These are phyloP conservation scores for Notolabrus celidotus DNA, from an alignment of 2,797 vertebrate species.

Conservation along the genomic window DNA sequence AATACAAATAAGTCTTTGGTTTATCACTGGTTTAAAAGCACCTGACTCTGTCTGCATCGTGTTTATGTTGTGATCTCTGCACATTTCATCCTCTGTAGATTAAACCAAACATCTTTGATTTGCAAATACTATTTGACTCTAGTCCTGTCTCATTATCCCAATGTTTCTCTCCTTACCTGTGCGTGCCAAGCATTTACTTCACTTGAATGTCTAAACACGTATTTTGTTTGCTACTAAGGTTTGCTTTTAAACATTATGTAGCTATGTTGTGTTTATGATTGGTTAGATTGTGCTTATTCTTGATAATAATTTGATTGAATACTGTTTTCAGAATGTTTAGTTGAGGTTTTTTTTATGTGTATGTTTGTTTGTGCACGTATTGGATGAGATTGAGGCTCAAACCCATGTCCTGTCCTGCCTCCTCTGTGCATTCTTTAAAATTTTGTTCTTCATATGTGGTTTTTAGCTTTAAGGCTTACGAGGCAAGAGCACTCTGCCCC, in stretches of 20 bases:
- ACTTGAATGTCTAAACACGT: slow-evolving; percentile 14
- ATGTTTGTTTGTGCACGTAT: slow-evolving; percentile 37
- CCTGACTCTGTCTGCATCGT: not conserved
- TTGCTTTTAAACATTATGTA: slow-evolving; percentile 15
- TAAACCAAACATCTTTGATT: slow-evolving; percentile 12
- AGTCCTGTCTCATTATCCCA: slow-evolving; percentile 48
- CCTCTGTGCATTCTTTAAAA: slow-evolving; percentile 71
- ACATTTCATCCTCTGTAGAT: not conserved
- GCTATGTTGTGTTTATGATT: slow-evolving; percentile 24
- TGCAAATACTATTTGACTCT: slow-evolving; percentile 58
- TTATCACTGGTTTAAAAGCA: not conserved
- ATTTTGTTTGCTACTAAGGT: slow-evolving; percentile 15
- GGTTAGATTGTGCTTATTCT: slow-evolving; percentile 8
- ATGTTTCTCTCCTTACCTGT: slow-evolving; percentile 58
- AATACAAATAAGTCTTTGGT: slow-evolving; percentile 15
- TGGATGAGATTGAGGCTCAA: slow-evolving; percentile 47
- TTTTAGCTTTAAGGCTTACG: slow-evolving; percentile 95
- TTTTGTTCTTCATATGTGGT: slow-evolving; percentile 83
- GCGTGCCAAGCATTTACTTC: slow-evolving; percentile 28
- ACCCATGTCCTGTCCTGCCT: slow-evolving; percentile 59
- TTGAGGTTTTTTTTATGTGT: slow-evolving; percentile 12
- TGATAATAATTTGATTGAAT: slow-evolving; percentile 15
- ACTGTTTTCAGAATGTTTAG: not conserved
- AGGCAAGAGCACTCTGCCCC: slow-evolving; percentile 99
- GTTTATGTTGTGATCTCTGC: not conserved